A percentile compares a stretch with the other conserved stretches of the same genome.
Conservation (phyloP, 1,140 invertebrate species). For the Apis mellifera region DNA sequence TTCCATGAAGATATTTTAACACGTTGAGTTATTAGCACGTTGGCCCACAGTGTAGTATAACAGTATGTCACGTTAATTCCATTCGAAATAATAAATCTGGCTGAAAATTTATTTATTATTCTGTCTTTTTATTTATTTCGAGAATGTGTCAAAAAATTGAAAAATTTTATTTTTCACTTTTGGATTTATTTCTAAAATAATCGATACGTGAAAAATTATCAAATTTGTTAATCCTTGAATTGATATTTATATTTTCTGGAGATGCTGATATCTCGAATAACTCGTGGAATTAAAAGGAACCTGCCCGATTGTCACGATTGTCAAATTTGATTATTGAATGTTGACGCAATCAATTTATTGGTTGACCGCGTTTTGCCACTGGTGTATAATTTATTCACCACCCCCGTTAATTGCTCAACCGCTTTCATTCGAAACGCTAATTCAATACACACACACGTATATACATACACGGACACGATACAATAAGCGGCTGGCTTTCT, state of each 20-base stretch:
- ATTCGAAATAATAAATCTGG: neutral
- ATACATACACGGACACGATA: neutral
- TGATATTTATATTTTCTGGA: no score
- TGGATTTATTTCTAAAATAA: no score
- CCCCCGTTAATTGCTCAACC: conserved; percentile 50
- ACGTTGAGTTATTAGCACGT: conserved; percentile 19
- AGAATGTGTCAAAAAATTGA: no score
- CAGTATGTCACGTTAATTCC: conserved; percentile 27
- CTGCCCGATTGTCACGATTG: conserved; percentile 24
- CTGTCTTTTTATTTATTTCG: no score
- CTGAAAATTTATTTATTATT: neutral
- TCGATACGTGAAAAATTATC: no score
- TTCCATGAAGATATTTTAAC: neutral
- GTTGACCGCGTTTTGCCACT: conserved; percentile 28
- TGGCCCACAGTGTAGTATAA: neutral
- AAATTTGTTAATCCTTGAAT: no score
- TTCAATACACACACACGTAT: neutral
- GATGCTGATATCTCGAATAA: conserved; percentile 2
- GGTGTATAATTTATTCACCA: conserved; percentile 35
- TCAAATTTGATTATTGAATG: conserved; percentile 45
- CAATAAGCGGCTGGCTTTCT: neutral
- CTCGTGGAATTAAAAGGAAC: conserved; percentile 8
- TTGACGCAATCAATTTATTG: conserved; percentile 48
- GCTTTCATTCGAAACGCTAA: conserved; percentile 33
- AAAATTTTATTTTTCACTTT: no score